Evolutionary conservation across 2,888 invertebrate species (phyloP), one percentile per base, ranked within the genome.

Genomic region (Sacculina carcini): DNA sequence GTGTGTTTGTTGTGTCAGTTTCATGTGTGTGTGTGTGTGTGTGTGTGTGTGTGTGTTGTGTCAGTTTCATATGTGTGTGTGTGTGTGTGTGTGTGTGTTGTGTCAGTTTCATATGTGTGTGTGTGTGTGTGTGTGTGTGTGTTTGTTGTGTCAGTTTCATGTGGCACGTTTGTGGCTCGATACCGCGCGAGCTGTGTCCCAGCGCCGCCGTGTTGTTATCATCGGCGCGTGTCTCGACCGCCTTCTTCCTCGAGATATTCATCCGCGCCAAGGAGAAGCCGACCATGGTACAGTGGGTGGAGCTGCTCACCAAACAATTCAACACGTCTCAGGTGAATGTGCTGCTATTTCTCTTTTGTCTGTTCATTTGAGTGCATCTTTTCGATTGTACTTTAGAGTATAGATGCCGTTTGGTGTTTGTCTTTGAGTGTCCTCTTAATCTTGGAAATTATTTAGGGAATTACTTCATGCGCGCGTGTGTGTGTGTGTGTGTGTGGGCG

Each of bases 251-350:
- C 57, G 92, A 92, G 68, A 90, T 90, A 0, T 84, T 90, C 61
- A 90, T 92, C 62, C 92, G 92, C 65, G 87, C 92, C 44, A 90
- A 90, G 66, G 92, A 92, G 66, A 92, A 90, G 77, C 89, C 90
- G 5, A 90, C 89, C 1, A 87, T 90, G 84, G 82, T 89, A 40
- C 85, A 90, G 58, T 92, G 90, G 90, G 89, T 90, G 53, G 90
- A 92, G 64, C 66, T 90, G 55, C 73, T 90, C 29, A 90, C 89
- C 9, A 92, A 92, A 62, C 89, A 89, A 66, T 89, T 90, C 65
- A 87, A 86, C 66, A 78, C 83, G 39, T 87, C 86, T 44, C 79
- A 81, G 57, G 38, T 48, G 24, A 12, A 14, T 14, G 14, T 14
- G 14, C 7, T n/a, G 9, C 10, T 31, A 14, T 51, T 52, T 28